Percentiles rank a stretch among this genome's conserved stretches.
Conservation (phyloP, 92 coral and sea anemone species). For the Pocillopora meandrina region DNA sequence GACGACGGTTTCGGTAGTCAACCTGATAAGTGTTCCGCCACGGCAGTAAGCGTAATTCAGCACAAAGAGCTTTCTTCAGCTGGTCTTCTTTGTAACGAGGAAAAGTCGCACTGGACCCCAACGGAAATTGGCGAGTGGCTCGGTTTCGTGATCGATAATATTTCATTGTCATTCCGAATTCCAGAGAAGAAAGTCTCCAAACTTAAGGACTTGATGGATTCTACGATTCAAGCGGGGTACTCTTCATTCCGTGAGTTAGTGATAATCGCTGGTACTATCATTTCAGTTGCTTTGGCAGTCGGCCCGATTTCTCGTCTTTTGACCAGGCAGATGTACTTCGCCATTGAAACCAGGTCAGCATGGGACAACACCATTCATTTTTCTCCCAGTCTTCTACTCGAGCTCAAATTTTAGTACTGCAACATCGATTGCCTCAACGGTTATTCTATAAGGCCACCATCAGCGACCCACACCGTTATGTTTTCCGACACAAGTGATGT, state of each 20-base stretch:
- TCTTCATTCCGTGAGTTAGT: slow-evolving; percentile 32
- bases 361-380: slow-evolving; percentile 44
- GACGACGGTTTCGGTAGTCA: slow-evolving; percentile 48
- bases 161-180: slow-evolving; percentile 35
- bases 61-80: slow-evolving; percentile 37
- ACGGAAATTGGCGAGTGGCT: slow-evolving; percentile 49
- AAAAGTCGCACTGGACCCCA: slow-evolving; percentile 53
- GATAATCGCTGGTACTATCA: slow-evolving; percentile 40
- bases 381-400: slow-evolving; percentile 30
- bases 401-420: slow-evolving; percentile 26
- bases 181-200: slow-evolving; percentile 31
- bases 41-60: slow-evolving; percentile 54
- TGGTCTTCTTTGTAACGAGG: slow-evolving; percentile 52
- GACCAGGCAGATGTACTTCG: slow-evolving; percentile 65
- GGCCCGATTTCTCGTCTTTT: slow-evolving; percentile 54
- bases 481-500: too few relatives aligned
- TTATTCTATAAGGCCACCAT: too few relatives aligned
- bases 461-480: too few relatives aligned
- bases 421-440: too few relatives aligned
- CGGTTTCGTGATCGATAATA: too few relatives aligned
- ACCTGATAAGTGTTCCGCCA: slow-evolving; percentile 43
- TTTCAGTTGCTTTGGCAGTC: slow-evolving; percentile 45
- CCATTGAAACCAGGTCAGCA: slow-evolving; percentile 41
- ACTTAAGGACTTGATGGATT: slow-evolving; percentile 29
- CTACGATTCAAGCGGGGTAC: slow-evolving; percentile 29